Evolutionary conservation across 2,113 vertebrate genomes (phyloP), one percentile per base, ranked within the genome.

Genomic region (Tretioscincus oriximinensis): DNA sequence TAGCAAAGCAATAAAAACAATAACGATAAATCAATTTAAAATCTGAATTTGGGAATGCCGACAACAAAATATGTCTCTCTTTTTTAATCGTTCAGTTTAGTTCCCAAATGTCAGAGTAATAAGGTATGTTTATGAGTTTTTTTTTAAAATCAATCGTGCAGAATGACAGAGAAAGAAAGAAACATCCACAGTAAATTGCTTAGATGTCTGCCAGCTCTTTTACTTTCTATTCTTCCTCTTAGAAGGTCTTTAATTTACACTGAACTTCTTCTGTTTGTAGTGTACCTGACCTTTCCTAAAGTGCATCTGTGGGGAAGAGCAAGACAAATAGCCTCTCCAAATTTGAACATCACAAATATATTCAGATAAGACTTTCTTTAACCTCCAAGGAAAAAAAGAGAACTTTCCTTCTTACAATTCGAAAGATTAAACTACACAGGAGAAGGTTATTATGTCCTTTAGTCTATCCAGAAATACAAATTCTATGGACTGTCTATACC

Each of bases 331-430:
- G 41, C 69, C 68, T 54, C 68, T 65, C 28, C 29, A 77, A n/a
- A 58, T 54, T 18, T 54, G 60, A 63, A 31, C 35, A 26, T 41
- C 72, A 29, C 60, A 72, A 72, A 64, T 70, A 72, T 54, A 83
- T 71, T 73, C 60, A 65, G 67, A 54, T 72, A 58, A 29, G 28
- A n/a, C 10, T 77, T 77, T 68, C 60, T 76, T 65, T 58, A 5
- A n/a, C 71, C 4, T 51, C 31, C 54, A n/a, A 8, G 9, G 41
- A 74, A 65, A 0, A 0, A n/a, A 14, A 26, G 0, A 0, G n/a
- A 14, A 26, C 5, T 54, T 21, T 1, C 24, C 78, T 58, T 65
- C 16, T 1, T 26, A 29, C 3, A 29, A 24, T 64, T 7, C 61
- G 69, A 77, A 21, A 24, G 29, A 72, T 10, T 80, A 80, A 14